These are phyloP conservation scores for Scaptodrosophila latifasciaeformis DNA, from an alignment of 2,888 invertebrate genomes.

Conservation along the genomic window DNA sequence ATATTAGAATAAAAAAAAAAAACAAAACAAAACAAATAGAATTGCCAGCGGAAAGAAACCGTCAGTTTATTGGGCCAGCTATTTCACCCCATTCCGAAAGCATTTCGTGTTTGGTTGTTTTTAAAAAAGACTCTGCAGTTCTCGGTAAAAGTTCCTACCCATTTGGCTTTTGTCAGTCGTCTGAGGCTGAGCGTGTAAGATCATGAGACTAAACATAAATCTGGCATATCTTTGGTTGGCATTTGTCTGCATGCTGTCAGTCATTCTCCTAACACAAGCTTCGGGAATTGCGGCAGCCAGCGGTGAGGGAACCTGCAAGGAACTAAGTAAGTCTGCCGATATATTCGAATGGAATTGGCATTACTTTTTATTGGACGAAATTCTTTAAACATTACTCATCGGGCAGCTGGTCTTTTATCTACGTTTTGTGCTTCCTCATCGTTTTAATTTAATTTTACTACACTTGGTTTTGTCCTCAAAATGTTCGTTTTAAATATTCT, in stretches of 20 bases:
- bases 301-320: constrained; percentile 49
- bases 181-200: constrained; percentile 1
- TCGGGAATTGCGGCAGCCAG: constrained; percentile 31
- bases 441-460: no score
- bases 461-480: no score
- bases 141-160: no score
- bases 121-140: no score
- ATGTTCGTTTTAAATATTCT: no score
- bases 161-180: constrained; percentile 19
- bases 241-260: constrained; percentile 49
- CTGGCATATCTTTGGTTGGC: constrained; percentile 46
- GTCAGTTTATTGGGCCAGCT: no score
- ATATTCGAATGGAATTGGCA: neutral
- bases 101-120: constrained; percentile 5
- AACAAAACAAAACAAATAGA: constrained; percentile 5
- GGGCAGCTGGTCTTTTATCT: no score
- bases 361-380: neutral
- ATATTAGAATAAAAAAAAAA: no score
- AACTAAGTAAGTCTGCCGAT: constrained; percentile 54
- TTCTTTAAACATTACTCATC: no score
- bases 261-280: constrained; percentile 53
- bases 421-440: no score
- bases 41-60: no score
- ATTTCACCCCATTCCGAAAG: constrained; percentile 26
- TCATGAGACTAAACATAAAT: constrained; percentile 57